A percentile compares a stretch with the other conserved stretches of the same genome.
Conservation (phyloP, 1,140 invertebrate genomes). For the Paraescarpia echinospica region DNA sequence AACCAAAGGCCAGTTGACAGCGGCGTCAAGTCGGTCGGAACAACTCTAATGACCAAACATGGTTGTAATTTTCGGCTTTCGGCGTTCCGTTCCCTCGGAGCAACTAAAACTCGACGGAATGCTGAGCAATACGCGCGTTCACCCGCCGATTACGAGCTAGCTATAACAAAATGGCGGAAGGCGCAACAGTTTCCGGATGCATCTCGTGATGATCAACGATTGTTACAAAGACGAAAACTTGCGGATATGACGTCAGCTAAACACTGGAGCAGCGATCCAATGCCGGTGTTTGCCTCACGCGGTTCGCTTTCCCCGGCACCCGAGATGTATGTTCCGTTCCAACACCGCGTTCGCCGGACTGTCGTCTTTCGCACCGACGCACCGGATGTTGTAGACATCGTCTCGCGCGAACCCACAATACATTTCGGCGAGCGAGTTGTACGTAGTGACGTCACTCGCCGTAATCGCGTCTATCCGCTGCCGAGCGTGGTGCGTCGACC, state of each 20-base stretch:
- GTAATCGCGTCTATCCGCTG: background rate
- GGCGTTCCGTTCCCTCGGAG: background rate
- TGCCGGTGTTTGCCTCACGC: background rate
- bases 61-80: background rate
- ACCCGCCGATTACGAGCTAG: background rate
- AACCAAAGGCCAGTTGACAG: background rate
- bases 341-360: background rate
- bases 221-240: background rate
- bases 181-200: background rate
- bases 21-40: background rate
- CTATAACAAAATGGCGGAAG: background rate
- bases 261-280: background rate
- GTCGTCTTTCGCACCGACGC: background rate
- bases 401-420: slow-evolving; percentile 3
- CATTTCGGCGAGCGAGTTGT: background rate
- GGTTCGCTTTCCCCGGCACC: background rate
- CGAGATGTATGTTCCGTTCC: background rate
- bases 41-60: background rate
- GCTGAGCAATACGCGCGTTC: background rate
- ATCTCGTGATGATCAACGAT: background rate
- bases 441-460: background rate
- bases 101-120: background rate
- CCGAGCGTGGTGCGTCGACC: background rate
- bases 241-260: background rate
- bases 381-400: background rate